Evolutionary conservation across 1,140 invertebrate genomes (phyloP), one percentile per base, ranked within the genome.

Genomic region (Drosophila lacteicornis): DNA sequence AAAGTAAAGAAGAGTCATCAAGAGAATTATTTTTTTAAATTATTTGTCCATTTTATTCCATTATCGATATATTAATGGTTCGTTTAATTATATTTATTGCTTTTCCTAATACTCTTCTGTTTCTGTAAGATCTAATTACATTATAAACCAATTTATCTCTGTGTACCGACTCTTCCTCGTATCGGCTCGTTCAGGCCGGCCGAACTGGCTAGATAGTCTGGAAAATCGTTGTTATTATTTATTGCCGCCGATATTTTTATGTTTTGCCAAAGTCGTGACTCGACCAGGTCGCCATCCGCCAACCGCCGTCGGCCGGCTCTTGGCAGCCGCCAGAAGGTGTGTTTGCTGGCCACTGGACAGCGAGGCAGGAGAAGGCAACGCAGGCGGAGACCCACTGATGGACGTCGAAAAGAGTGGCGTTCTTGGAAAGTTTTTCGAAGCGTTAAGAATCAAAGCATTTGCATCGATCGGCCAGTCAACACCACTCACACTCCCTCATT

Each of bases 211-310:
- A 78, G 85, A 90, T 91, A 91, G 86, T 82, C 86, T 87, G 84
- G 75, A 85, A 90, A 90, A 90, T 90, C 85, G 85, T 90, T 90
- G 85, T 90, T 90, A 90, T 90, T 90, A 90, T 90, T 90, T 90
- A 90, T 90, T 91, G 86, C 86, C 82, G 82, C 70, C 79, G 79
- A 90, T 90, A 90, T 91, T 90, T 90, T 90, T 90, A 90, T 90
- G 85, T 90, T 91, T 75, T 88, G 82, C 81, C 82, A 76, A 90
- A 85, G 85, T 90, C 85, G 85, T 90, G 85, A 90, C 85, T 90
- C 69, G 73, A 75, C 81, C 85, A 75, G 78, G 75, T 85, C 81
- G 71, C 66, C 65, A n/a, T n/a, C 46, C 57, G 46, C 56, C 49
- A 45, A 19, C 58, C 47, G 55, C 50, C 38, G 9, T n/a, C 47